phyloP scores from a whole-genome alignment of 1,140 invertebrate genomes.

The Saxidomus purpurata region DNA sequence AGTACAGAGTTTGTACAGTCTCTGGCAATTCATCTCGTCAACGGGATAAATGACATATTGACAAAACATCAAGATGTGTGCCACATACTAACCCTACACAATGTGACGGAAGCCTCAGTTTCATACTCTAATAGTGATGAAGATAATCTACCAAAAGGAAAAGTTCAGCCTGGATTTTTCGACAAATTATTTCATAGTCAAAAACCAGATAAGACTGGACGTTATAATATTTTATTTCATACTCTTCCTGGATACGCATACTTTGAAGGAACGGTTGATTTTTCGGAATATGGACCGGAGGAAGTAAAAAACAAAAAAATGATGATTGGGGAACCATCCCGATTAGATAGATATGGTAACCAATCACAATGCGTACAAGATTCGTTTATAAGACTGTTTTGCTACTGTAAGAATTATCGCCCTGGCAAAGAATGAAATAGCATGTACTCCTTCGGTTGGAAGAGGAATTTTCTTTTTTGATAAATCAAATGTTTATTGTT shows the following conservation, averaged over 20 bases:
- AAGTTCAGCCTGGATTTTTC: not conserved
- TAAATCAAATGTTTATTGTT: no score
- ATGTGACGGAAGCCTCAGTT: slow-evolving; percentile 55
- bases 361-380: slow-evolving; percentile 64
- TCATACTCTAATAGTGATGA: slow-evolving; percentile 60
- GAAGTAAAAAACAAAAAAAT: not conserved
- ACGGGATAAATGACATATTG: slow-evolving; percentile 62
- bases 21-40: slow-evolving; percentile 37
- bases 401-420: slow-evolving; percentile 48
- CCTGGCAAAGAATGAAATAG: not conserved
- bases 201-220: not conserved
- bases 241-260: slow-evolving; percentile 80
- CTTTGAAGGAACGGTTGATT: slow-evolving; percentile 80
- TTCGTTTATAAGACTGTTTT: slow-evolving; percentile 22
- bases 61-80: slow-evolving; percentile 39
- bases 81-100: slow-evolving; percentile 16
- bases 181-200: slow-evolving; percentile 50
- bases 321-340: slow-evolving; percentile 40
- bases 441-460: no score
- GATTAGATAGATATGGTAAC: slow-evolving; percentile 66
- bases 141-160: slow-evolving; percentile 45
- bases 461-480: no score
- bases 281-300: not conserved
- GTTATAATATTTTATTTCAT: slow-evolving; percentile 74
- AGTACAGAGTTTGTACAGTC: not conserved